Conservation (phyloP, 2,888 invertebrate species). For the Drosophila pseudotakahashii region DNA sequence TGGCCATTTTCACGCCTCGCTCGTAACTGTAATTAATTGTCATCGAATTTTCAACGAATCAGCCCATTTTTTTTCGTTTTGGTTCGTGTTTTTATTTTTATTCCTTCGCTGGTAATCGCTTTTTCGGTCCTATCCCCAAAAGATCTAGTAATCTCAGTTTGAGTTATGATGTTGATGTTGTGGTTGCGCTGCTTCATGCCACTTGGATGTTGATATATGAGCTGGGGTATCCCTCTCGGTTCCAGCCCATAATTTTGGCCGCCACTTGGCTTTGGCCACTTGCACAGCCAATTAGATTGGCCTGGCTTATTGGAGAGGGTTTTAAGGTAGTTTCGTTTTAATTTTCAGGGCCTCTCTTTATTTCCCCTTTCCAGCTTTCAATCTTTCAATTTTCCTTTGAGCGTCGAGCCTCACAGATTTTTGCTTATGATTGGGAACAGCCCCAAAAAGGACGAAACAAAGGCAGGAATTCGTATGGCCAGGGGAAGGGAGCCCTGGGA, state of each 20-base stretch:
- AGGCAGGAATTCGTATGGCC: not conserved
- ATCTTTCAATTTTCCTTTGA: not conserved
- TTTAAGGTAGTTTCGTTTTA: not conserved
- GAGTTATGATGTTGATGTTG: slow-evolving; percentile 24
- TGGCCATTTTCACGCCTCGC: slow-evolving; percentile 72
- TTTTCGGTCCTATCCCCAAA: slow-evolving; percentile 1
- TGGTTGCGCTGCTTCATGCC: slow-evolving; percentile 12
- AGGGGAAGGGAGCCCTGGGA: not conserved
- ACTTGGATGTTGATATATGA: slow-evolving; percentile 23
- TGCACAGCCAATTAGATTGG: slow-evolving; percentile 2
- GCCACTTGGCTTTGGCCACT: slow-evolving; percentile 2
- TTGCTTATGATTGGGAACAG: slow-evolving; percentile 13
- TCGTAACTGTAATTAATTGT: slow-evolving; percentile 77
- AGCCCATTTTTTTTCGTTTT: slow-evolving; percentile 53
- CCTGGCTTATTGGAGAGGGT: no score
- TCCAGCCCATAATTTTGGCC: slow-evolving; percentile 1
- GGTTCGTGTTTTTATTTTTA: slow-evolving; percentile 15
- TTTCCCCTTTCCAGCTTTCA: no score
- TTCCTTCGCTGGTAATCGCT: slow-evolving; percentile 15
- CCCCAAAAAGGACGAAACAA: slow-evolving; percentile 3
- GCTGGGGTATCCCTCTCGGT: not conserved
- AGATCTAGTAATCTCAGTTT: slow-evolving; percentile 4
- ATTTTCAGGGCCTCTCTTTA: not conserved
- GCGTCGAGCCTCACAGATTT: slow-evolving; percentile 4
- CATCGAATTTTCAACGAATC: slow-evolving; percentile 78